Evolutionary conservation across 2,797 vertebrate species (phyloP), one percentile per base, ranked within the genome.

Genomic region (Microctenopoma steveboyesi): DNA sequence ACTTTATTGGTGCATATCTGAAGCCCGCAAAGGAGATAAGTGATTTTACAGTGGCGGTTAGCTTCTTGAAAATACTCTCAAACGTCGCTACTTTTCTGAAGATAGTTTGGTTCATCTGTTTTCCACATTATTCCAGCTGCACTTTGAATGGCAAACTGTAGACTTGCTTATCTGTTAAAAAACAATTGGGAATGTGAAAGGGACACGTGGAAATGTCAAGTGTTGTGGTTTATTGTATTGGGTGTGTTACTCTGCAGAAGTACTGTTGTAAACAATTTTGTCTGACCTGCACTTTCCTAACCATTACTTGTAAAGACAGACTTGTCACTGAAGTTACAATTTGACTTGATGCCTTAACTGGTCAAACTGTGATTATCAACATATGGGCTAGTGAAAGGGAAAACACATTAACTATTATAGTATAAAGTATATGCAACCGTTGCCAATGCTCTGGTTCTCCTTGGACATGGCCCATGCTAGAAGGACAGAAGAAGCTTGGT

Each of bases 51-150:
- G 59, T 16, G 64, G 63, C 76, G 67, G 74, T 64, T 54, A 62
- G 78, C 74, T 72, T 13, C 59, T 74, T 82, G 58, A 83, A 84
- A 87, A 72, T 57, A 70, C 77, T 86, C 74, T 87, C 65, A 72
- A 81, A 84, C 88, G 52, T 82, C 74, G 69, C 65, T 71, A 40
- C 60, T 81, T 55, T 30, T 48, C 69, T 82, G 68, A 71, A 5
- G 4, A 64, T 75, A 81, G 62, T 83, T 87, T 82, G 65, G 59
- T 85, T 69, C 62, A 42, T 74, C 75, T 66, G 64, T 74, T 81
- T 84, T 81, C 71, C 75, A 72, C 62, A 64, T 72, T 83, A 78
- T 79, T 62, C 54, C 64, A 63, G 64, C 49, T 74, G 37, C 64
- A 56, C 42, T 60, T 50, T 68, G 8, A 68, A 7, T 76, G 59